These are phyloP conservation scores for Crax fasciolata DNA, from an alignment of 2,797 vertebrate species.

Conservation along the genomic window DNA sequence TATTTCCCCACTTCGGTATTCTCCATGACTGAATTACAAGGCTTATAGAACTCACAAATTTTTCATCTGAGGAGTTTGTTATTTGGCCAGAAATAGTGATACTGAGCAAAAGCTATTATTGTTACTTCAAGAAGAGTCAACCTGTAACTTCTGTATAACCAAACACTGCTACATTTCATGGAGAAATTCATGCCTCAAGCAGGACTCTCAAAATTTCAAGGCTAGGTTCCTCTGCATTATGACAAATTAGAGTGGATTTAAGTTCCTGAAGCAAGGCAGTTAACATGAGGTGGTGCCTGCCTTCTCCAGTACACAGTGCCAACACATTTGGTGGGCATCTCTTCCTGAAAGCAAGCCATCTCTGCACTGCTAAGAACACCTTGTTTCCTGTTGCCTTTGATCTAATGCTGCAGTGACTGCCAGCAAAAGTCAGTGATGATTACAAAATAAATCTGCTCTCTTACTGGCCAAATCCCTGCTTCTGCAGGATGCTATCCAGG, in stretches of 20 bases:
- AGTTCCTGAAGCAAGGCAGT: background rate
- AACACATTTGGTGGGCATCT: background rate
- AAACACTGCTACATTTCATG: background rate
- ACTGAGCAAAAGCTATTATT: background rate
- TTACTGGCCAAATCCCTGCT: conserved; percentile 31
- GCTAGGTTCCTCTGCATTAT: background rate
- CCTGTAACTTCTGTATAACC: background rate
- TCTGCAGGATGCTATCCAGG: conserved; percentile 10
- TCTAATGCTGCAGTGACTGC: conserved; percentile 15
- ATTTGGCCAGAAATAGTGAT: background rate
- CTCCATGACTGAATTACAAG: background rate
- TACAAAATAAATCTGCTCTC: background rate
- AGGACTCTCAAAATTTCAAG: background rate
- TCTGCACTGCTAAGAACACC: background rate
- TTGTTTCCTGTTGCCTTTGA: conserved; percentile 42
- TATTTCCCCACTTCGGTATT: background rate
- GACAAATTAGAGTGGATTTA: background rate
- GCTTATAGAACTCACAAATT: rapidly evolving
- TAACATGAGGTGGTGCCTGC: background rate
- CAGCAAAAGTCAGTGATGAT: conserved; percentile 37
- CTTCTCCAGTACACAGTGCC: background rate
- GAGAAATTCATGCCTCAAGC: background rate
- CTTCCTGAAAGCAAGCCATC: background rate
- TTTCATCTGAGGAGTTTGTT: background rate
- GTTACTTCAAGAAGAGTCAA: background rate